phyloP scores from a whole-genome alignment of 2,888 invertebrate genomes.

The Cistogaster globosa region DNA sequence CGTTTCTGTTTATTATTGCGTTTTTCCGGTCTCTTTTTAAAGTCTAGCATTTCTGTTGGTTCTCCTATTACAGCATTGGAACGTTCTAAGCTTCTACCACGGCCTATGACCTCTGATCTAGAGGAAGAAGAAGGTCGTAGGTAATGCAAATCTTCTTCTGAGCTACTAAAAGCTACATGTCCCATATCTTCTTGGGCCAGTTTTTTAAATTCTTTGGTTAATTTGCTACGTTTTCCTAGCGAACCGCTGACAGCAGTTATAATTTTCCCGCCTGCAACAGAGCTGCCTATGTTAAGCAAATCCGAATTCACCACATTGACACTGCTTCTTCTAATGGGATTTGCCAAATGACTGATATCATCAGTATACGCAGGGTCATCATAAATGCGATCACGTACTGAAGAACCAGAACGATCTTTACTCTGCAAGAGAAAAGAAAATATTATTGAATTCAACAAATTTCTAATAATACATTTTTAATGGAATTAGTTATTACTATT shows the following conservation, averaged over 20 bases:
- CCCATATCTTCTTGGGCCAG: constrained; percentile 76
- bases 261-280: constrained; percentile 20
- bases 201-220: constrained; percentile 78
- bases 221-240: constrained; percentile 77
- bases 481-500: neutral
- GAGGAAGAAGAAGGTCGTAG: constrained; percentile 68
- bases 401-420: constrained; percentile 81
- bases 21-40: constrained; percentile 54
- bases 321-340: constrained; percentile 79
- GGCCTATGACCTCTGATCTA: constrained; percentile 71
- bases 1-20: constrained; percentile 80
- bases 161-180: constrained; percentile 77
- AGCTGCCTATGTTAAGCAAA: constrained; percentile 60
- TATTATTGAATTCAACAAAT: neutral
- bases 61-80: constrained; percentile 70
- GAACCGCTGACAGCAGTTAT: constrained; percentile 74
- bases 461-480: neutral
- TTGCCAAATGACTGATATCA: constrained; percentile 82
- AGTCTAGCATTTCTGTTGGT: constrained; percentile 75
- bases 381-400: constrained; percentile 82
- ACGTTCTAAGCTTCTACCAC: constrained; percentile 80
- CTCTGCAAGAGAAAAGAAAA: constrained; percentile 73
- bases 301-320: constrained; percentile 73
- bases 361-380: constrained; percentile 83
- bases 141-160: constrained; percentile 75